Evolutionary conservation across 2,888 invertebrate genomes (phyloP).

Genomic region (Aquatica leii): DNA sequence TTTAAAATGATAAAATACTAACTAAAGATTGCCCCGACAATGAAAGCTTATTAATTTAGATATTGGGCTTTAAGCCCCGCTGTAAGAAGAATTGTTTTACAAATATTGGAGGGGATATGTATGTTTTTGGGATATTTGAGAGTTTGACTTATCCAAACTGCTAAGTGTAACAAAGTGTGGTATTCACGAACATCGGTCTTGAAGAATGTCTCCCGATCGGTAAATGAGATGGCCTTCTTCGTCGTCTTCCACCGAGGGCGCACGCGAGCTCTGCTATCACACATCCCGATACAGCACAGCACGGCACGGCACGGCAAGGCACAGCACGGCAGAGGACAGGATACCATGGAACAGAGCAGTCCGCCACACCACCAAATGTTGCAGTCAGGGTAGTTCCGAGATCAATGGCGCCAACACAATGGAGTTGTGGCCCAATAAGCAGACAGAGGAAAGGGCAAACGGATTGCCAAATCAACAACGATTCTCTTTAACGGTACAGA

Average conservation of each 20-base stretch:
- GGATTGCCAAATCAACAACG: slow-evolving; percentile 71
- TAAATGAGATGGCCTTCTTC: slow-evolving; percentile 99
- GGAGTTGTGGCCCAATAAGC: slow-evolving; percentile 68
- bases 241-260: slow-evolving; percentile 98
- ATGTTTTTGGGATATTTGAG: slow-evolving; percentile 49
- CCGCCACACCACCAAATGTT: slow-evolving; percentile 51
- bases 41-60: slow-evolving; percentile 44
- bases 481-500: slow-evolving; percentile 56
- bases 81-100: slow-evolving; percentile 49
- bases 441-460: slow-evolving; percentile 73
- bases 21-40: slow-evolving; percentile 20
- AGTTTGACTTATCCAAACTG: slow-evolving; percentile 55
- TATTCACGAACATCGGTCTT: slow-evolving; percentile 99
- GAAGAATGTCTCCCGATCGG: slow-evolving; percentile 98
- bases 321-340: slow-evolving; percentile 42
- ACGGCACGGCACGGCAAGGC: slow-evolving; percentile 43
- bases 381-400: slow-evolving; percentile 41
- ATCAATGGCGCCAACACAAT: slow-evolving; percentile 59
- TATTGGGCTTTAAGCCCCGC: slow-evolving; percentile 42
- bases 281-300: slow-evolving; percentile 13
- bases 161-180: slow-evolving; percentile 58
- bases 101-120: slow-evolving; percentile 46
- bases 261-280: slow-evolving; percentile 77
- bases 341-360: slow-evolving; percentile 29
- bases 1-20: slow-evolving; percentile 11